Base-by-base conservation (phyloP, 2,888 invertebrate species). In the Polyommatus icarus region DNA sequence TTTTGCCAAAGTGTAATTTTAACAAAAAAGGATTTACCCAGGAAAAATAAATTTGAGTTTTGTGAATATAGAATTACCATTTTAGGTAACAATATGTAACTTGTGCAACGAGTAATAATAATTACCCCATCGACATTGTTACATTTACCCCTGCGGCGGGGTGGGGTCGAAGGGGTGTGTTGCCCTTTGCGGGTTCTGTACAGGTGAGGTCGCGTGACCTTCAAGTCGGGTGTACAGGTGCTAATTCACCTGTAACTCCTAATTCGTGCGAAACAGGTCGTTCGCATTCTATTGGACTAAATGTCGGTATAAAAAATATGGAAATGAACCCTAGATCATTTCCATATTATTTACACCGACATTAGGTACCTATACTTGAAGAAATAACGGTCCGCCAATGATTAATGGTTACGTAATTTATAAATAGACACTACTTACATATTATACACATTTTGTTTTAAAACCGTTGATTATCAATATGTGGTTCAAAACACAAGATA, bases 201-300 rank as follows among this genome's bases (percentile, higher is more conserved):
- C 83, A 82, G 83, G 85, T 67, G 67, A 67, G 86, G 84, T 83
- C 81, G 79, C 57, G 79, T 84, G 87, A 88, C 90, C 90, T 90
- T 90, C 86, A 81, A 78, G 79, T 77, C 78, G 80, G 79, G 76
- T 81, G 82, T 83, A 90, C 92, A 92, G 92, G 92, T 92, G 92
- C 82, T 80, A 81, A 79, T 82, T 84, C 91, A 92, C 92, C 91
- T 92, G 92, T 91, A 88, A 88, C 86, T 85, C 86, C 83, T 81
- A 54, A 75, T 75, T 46, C 24, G 75, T 40, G 29, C 67, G 67
- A 67, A 67, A 32, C 67, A 15, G 29, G 67, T 67, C 67, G 67
- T 67, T 67, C 29, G 67, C 67, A 18, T 29, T 67, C 29, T 67
- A 18, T 67, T 18, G 29, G 67, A 18, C 12, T 15, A 29, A 29